Percentiles rank a stretch among this genome's conserved stretches.
phyloP scores from a whole-genome alignment of 2,113 vertebrate species.

The Mixornis gularis region DNA sequence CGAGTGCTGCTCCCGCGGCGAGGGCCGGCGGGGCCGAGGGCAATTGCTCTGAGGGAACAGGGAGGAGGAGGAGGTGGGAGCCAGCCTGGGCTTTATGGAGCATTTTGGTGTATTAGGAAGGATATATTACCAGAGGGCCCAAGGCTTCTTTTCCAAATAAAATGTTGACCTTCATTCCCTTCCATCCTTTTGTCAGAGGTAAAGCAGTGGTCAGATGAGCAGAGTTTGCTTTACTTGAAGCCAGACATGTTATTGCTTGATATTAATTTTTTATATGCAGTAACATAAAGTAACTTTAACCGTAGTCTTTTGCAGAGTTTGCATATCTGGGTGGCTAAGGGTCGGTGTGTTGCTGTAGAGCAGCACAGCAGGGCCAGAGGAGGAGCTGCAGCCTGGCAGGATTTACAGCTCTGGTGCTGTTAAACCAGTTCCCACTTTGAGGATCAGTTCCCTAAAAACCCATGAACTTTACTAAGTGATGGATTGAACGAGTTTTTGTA shows the following conservation, averaged over 20 bases:
- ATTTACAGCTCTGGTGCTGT: not conserved
- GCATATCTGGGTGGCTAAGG: not conserved
- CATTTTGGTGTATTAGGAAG: not conserved
- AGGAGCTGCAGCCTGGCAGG: not conserved
- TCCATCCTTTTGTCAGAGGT: not conserved
- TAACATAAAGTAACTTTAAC: not conserved
- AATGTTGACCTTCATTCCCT: not conserved
- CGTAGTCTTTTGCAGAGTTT: not conserved
- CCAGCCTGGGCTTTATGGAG: not conserved
- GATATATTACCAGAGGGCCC: not conserved
- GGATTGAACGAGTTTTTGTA: not conserved
- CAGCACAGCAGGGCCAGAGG: accelerated
- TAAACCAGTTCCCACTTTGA: not conserved
- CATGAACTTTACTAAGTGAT: not conserved
- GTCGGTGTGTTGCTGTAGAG: accelerated
- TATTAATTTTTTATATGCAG: not conserved
- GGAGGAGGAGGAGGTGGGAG: not conserved
- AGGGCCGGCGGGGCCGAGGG: not conserved
- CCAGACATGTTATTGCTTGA: not conserved
- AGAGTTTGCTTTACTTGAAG: not conserved
- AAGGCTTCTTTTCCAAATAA: not conserved
- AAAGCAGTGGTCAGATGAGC: not conserved
- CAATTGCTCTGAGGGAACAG: not conserved
- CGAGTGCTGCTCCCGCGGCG: not conserved
- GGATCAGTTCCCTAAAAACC: not conserved